Percentiles rank a stretch among this genome's conserved stretches.
Evolutionary conservation across 2,113 vertebrate genomes (phyloP).

Genomic region (Chamaetylas fuelleborni): DNA sequence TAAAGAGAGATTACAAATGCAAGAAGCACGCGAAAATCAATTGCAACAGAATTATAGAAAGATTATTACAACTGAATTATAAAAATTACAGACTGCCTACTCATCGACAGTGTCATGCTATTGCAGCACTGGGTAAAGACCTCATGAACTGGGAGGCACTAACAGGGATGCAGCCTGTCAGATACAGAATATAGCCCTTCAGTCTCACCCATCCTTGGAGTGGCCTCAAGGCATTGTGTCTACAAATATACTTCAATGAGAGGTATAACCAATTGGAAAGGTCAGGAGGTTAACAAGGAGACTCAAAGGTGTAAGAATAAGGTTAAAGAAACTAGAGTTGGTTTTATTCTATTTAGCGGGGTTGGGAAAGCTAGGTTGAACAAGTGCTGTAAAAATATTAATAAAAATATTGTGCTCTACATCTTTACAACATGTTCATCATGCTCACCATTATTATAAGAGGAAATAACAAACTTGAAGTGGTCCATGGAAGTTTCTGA

Average conservation of each 20-base stretch:
- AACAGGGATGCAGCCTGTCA: not conserved
- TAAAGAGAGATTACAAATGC: not conserved
- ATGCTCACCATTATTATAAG: not conserved
- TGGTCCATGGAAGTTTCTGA: not conserved
- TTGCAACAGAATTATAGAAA: not conserved
- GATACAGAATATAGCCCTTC: not conserved
- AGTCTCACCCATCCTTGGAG: not conserved
- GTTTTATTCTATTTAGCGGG: fast-evolving
- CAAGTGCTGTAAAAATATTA: not conserved
- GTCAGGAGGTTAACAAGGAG: not conserved
- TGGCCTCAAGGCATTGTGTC: not conserved
- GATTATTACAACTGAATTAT: not conserved
- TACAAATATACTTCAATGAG: not conserved
- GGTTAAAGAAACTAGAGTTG: not conserved
- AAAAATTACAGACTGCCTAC: not conserved
- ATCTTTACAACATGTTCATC: not conserved
- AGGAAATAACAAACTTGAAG: not conserved
- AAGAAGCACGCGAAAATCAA: not conserved
- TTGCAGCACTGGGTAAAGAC: not conserved
- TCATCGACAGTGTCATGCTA: not conserved
- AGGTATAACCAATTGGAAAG: not conserved
- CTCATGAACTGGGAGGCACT: not conserved
- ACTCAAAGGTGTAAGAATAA: not conserved
- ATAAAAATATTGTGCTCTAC: not conserved
- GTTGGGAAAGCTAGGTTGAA: fast-evolving